Evolutionary conservation across 2,888 invertebrate species (phyloP), one percentile per base, ranked within the genome.

Genomic region (Glomeris marginata): DNA sequence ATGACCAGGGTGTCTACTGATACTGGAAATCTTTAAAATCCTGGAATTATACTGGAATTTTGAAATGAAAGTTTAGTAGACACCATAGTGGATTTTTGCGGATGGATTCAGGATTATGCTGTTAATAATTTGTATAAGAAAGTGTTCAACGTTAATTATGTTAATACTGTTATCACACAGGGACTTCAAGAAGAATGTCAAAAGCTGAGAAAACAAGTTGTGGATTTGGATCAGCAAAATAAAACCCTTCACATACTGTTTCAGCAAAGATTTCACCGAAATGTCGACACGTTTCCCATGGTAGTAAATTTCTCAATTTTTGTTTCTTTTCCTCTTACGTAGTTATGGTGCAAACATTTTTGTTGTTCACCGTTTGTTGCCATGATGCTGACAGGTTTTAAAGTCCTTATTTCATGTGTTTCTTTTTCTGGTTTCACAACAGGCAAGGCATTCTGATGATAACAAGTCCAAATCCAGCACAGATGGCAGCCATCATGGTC

Each of bases 151-250:
- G 10, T 43, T 36, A 13, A 15, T 44, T 35, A 13, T 13, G 38
- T 41, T 55, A 28, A 51, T 36, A 47, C 40, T 53, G 35, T 45
- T 62, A 63, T 40, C 70, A n/a, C n/a, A n/a, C n/a, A 84, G 84
- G 80, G 79, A 60, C 72, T 84, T 50, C 76, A 81, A 53, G 84
- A 84, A 63, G 84, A 85, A 68, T 75, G 85, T 62, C 74, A 77
- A 50, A 77, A 78, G 54, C 72, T 85, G 15, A 79, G 82, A 61
- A 74, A 74, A 53, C 75, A 80, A 53, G 82, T 85, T 43, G 77
- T 79, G 57, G 84, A 85, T 63, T 70, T 85, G 57, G 85, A 85
- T 66, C 73, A 77, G 33, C 84, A 85, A 64, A 86, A 86, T 68
- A 71, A 77, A 50, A 77, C 80, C 28, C 70, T 86, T 52, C 81